Conservation (phyloP, 2,113 vertebrate species). For the Archilochus colubris region DNA sequence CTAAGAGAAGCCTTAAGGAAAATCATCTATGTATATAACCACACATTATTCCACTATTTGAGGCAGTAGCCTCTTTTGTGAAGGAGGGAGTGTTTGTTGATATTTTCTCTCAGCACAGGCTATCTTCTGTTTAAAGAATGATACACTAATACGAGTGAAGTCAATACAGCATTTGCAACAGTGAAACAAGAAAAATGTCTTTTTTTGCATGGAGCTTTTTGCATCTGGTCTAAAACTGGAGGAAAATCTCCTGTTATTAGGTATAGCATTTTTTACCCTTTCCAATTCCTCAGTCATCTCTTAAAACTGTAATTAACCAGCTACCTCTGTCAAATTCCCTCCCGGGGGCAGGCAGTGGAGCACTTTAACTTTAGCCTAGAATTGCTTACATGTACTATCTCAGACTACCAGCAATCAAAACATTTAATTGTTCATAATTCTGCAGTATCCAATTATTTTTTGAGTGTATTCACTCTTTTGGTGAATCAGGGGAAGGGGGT, state of each 20-base stretch:
- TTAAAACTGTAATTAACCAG: not conserved
- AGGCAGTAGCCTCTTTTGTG: not conserved
- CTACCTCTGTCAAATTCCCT: not conserved
- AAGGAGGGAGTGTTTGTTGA: not conserved
- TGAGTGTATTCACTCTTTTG: rapidly evolving
- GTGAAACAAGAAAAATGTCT: not conserved
- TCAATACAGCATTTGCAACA: not conserved
- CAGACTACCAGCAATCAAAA: not conserved
- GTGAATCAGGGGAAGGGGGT: not conserved
- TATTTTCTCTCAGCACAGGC: not conserved
- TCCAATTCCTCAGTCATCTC: not conserved
- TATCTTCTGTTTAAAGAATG: not conserved
- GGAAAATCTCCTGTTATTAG: not conserved
- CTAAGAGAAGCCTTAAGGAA: not conserved
- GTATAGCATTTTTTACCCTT: not conserved
- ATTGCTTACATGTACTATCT: not conserved
- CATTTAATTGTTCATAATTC: not conserved
- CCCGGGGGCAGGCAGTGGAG: not conserved
- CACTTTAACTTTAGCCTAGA: not conserved
- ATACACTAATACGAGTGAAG: not conserved
- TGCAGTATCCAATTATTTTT: not conserved
- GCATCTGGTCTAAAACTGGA: not conserved
- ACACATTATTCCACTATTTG: not conserved
- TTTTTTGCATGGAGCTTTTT: not conserved
- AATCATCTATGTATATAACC: not conserved